A percentile compares a stretch with the other conserved stretches of the same genome.
Conservation (phyloP, 2,888 invertebrate genomes). For the Volucella zonaria region DNA sequence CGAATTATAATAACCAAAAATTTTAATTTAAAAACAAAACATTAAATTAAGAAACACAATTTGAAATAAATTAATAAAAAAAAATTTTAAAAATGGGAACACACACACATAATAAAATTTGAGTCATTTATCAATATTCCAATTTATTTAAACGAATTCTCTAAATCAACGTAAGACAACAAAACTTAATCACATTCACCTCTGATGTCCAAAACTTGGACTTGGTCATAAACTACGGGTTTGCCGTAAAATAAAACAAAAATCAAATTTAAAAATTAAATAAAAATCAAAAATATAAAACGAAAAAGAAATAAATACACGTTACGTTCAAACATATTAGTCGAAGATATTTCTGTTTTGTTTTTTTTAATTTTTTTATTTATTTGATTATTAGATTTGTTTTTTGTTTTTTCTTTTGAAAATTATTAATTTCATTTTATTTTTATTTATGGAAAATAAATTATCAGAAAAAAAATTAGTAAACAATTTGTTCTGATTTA, state of each 20-base stretch:
- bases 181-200: constrained; percentile 80
- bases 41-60: constrained; percentile 27
- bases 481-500: constrained; percentile 43
- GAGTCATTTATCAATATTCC: constrained; percentile 57
- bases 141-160: constrained; percentile 64
- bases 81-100: constrained; percentile 54
- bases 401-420: constrained; percentile 25
- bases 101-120: constrained; percentile 67
- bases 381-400: background rate
- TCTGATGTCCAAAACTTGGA: constrained; percentile 83
- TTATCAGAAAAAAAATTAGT: constrained; percentile 25
- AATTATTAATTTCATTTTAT: constrained; percentile 33
- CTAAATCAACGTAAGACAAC: constrained; percentile 51
- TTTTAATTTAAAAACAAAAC: constrained; percentile 17
- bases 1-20: constrained; percentile 49
- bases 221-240: constrained; percentile 82
- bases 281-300: constrained; percentile 76
- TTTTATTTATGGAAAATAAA: constrained; percentile 50
- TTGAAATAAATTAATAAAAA: constrained; percentile 25
- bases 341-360: constrained; percentile 71
- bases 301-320: constrained; percentile 70
- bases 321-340: constrained; percentile 75
- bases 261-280: constrained; percentile 76
- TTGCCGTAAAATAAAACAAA: constrained; percentile 75
- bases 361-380: constrained; percentile 54